Base-by-base conservation (phyloP, 2,888 invertebrate species). In the Alviniconcha strummeri region DNA sequence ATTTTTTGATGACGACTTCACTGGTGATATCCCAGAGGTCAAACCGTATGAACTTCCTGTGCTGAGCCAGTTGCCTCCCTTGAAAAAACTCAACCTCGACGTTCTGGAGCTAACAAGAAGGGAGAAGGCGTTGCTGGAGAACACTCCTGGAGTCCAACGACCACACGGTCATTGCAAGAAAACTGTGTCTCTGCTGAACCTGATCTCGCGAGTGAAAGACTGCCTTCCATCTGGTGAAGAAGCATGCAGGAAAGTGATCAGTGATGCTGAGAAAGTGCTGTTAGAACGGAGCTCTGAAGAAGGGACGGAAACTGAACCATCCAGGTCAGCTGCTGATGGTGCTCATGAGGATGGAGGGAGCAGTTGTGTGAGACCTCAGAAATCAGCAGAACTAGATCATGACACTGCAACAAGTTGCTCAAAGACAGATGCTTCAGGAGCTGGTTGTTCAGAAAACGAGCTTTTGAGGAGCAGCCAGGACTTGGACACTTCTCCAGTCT, bases 41-140 rank as follows among this genome's bases (percentile, higher is more conserved):
- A 76, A 74, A 36, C 74, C 75, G 11, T 76, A 82, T 54, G 82
- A 82, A 19, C 76, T 82, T 17, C 82, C 82, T 7, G 74, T 82
- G 57, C 55, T 82, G 52, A 82, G 82, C 52, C 76, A 13, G 9
- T 54, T 82, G 11, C 82, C 82, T 67, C 82, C 82, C 4, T 13
- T 82, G 5, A 52, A 55, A 5, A 75, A 82, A 6, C 75, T 55
- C 0, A n/a, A 82, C 76, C 60, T 60, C 3, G 57, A 60, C 15
- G 76, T 82, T n/a, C 67, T 82, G 19, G 67, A 82, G 8, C 52
- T 82, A 17, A 57, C 57, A 0, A 15, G 19, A 57, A 36, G 17
- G 36, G 76, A 78, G 78, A 64, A 8, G n/a, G 4, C 36, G 9
- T 9, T 17, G 57, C 9, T 52, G 4, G 57, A 60, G 13, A 13